Base-by-base conservation (phyloP, 2,888 invertebrate species). In the Trichacis sp. region DNA sequence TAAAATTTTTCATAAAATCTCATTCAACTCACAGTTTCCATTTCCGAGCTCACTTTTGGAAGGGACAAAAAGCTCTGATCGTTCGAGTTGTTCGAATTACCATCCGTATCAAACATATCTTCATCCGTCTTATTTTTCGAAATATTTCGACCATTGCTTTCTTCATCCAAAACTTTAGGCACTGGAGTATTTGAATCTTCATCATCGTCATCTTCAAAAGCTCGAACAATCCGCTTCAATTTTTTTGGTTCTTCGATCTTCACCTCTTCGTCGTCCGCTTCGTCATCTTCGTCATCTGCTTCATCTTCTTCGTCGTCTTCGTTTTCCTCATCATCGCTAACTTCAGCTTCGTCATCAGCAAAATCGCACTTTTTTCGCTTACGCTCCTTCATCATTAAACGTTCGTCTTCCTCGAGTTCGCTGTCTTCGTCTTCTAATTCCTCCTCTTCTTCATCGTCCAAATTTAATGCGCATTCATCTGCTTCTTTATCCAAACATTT, bases 221-320 rank as follows among this genome's bases (percentile, higher is more conserved):
- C 46, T 12, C 64, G 68, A 5, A 74, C 56, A 29, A 81, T 82
- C 50, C 79, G 73, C 48, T 70, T 77, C 6, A 72, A 72, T 51
- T 73, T 70, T 61, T 65, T 78, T 9, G 69, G 65, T 20, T 58
- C 73, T 67, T 86, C 85, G 64, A 85, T 85, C 54, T 77, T 80
- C 43, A 88, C 87, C 55, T 87, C 84, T 15, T 80, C 87, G 71
- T 87, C 87, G 69, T 90, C 90, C 17, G 88, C 79, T 72, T 79
- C 73, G 60, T 72, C 45, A 64, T 74, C 86, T 59, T 85, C 82
- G 45, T 85, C 82, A 64, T 86, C 87, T 29, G 76, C 78, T 67
- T 85, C 85, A 56, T 77, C 78, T 54, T 86, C 85, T 59, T 85
- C 84, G 72, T 80, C 81, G 11, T 84, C 78, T 17, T 81, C 77